A percentile compares a stretch with the other conserved stretches of the same genome.
These are phyloP conservation scores for Saccopteryx bilineata DNA, from an alignment of 2,113 vertebrate genomes.

Conservation along the genomic window DNA sequence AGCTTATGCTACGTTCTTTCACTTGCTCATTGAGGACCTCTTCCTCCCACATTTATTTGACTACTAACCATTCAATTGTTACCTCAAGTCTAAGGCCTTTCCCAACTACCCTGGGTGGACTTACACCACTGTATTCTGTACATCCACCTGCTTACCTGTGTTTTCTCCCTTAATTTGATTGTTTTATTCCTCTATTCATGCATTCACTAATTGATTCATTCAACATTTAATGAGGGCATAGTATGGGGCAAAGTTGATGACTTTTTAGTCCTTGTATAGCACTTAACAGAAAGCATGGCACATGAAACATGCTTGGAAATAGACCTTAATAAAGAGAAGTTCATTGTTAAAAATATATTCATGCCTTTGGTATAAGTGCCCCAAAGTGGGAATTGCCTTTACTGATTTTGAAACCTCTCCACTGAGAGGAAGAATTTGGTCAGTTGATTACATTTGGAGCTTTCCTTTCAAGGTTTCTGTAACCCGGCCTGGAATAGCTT, in stretches of 20 bases:
- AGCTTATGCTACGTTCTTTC: not conserved
- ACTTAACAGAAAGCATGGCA: slow-evolving; percentile 4
- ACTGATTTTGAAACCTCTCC: not conserved
- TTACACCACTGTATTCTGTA: not conserved
- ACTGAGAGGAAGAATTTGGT: not conserved
- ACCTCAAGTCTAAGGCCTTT: not conserved
- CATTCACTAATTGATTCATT: not conserved
- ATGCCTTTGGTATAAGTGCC: not conserved
- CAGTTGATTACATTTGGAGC: not conserved
- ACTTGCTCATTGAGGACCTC: not conserved
- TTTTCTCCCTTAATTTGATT: not conserved
- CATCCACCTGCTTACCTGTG: not conserved
- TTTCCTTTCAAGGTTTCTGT: not conserved
- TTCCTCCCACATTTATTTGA: not conserved
- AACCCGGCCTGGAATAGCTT: not conserved
- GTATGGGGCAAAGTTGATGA: not conserved
- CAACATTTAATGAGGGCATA: not conserved
- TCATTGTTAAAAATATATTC: not conserved
- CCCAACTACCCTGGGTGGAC: not conserved
- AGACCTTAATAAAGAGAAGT: not conserved
- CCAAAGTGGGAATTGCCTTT: not conserved
- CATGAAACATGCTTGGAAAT: not conserved
- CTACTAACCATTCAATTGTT: not conserved
- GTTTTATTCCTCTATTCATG: slow-evolving; percentile 23
- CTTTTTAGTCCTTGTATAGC: not conserved